Evolutionary conservation across 2,113 vertebrate genomes (phyloP), one percentile per base, ranked within the genome.

Genomic region (Cyprinodon tularosa): DNA sequence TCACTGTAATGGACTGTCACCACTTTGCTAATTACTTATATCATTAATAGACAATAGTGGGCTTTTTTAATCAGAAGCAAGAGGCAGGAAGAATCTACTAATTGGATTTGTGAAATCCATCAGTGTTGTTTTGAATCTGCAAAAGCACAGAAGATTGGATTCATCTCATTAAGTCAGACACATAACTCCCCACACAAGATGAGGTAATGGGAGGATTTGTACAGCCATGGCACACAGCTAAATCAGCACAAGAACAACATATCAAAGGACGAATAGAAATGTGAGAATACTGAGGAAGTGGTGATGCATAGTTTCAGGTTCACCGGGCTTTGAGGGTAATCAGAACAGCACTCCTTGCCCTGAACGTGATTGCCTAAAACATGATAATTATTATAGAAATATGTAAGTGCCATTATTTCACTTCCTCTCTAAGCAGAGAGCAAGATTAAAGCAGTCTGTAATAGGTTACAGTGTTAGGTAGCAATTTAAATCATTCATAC

Each of bases 91-190:
- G 74, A 76, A 80, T 20, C 22, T 37, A 50, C 84, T 89, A 90
- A 91, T 90, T 92, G 85, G 85, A 86, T 92, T 90, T 91, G 60
- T 70, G 71, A 72, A 86, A 89, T 86, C 91, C 83, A 84, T 89
- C 22, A 29, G 47, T 68, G 72, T 67, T 72, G 68, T 60, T 84
- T 84, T 80, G 74, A 72, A 83, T 82, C 71, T 71, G 57, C 83
- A 83, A 74, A 80, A 81, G 76, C 71, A 86, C 80, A 79, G 80
- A 85, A 88, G 78, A 88, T 87, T 84, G 83, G 83, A 84, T 84
- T 82, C 80, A 78, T 84, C 78, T 84, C 76, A 84, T 86, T 79
- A 74, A 77, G 72, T 75, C 72, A 14, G 64, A 88, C 77, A 69
- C 82, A 77, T 87, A 77, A 71, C 60, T 71, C 66, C 60, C 74